phyloP scores from a whole-genome alignment of 2,113 vertebrate genomes.

The Ia io region DNA sequence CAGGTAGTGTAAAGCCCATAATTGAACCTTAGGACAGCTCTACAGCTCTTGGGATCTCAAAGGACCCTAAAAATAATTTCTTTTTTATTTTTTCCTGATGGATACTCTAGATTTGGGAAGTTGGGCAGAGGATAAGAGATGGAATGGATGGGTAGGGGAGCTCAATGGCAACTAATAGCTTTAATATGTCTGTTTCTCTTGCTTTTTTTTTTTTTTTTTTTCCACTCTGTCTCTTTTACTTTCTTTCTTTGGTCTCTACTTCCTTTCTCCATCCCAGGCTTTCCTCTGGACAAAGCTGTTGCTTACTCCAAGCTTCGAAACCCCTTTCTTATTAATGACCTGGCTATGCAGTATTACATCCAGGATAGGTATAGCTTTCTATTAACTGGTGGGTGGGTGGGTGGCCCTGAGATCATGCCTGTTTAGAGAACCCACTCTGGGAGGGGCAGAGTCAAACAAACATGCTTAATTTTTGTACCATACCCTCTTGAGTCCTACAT shows the following conservation, averaged over 20 bases:
- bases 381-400: background rate
- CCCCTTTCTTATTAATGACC: constrained; percentile 96
- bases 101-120: background rate
- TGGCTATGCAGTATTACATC: constrained; percentile 99
- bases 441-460: background rate
- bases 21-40: background rate
- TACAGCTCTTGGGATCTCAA: background rate
- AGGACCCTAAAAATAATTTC: constrained; percentile 6
- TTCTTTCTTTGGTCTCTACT: background rate
- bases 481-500: background rate
- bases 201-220: constrained; percentile 37
- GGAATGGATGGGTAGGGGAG: background rate
- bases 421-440: background rate
- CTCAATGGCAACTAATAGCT: background rate
- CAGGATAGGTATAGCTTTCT: constrained; percentile 92
- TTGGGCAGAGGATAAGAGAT: background rate
- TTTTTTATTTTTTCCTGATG: constrained; percentile 24
- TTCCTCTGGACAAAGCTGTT: constrained; percentile 97
- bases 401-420: background rate
- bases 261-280: constrained; percentile 84
- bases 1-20: background rate
- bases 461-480: background rate
- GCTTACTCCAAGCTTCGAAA: constrained; percentile 96
- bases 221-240: background rate
- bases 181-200: constrained; percentile 4